Conservation (phyloP, 2,797 vertebrate species). For the Hephaestus fuliginosus region DNA sequence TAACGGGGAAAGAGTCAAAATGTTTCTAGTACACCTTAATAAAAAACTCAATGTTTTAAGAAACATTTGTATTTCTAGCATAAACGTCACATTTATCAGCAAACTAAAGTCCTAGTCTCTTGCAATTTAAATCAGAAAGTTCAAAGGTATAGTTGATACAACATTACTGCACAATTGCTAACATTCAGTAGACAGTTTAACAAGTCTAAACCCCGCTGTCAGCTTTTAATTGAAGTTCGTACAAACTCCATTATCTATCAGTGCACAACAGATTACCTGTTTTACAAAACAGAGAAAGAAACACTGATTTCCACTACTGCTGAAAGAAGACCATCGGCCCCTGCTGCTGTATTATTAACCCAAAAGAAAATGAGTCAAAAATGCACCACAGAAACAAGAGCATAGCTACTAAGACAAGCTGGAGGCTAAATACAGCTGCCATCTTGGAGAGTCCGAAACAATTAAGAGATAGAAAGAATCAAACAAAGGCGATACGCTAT, state of each 20-base stretch:
- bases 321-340: conserved; percentile 76
- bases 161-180: conserved; percentile 96
- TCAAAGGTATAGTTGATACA: conserved; percentile 97
- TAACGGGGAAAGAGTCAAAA: conserved; percentile 73
- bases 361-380: conserved; percentile 82
- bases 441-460: conserved; percentile 75
- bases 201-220: conserved; percentile 87
- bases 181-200: conserved; percentile 88
- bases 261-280: conserved; percentile 86
- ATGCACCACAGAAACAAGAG: conserved; percentile 84
- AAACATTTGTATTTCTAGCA: conserved; percentile 90
- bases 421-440: conserved; percentile 91
- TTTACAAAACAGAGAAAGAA: conserved; percentile 82
- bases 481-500: conserved; percentile 93
- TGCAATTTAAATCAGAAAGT: conserved; percentile 84
- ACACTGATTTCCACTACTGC: conserved; percentile 82
- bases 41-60: conserved; percentile 76
- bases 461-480: conserved; percentile 70
- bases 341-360: conserved; percentile 78
- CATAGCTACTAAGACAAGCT: conserved; percentile 86
- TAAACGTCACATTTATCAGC: conserved; percentile 89
- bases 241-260: conserved; percentile 83
- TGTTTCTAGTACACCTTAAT: conserved; percentile 80
- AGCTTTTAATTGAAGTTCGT: conserved; percentile 84
- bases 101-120: conserved; percentile 84